These are phyloP conservation scores for Polypedilum pembai DNA, from an alignment of 1,140 invertebrate genomes.

Conservation along the genomic window DNA sequence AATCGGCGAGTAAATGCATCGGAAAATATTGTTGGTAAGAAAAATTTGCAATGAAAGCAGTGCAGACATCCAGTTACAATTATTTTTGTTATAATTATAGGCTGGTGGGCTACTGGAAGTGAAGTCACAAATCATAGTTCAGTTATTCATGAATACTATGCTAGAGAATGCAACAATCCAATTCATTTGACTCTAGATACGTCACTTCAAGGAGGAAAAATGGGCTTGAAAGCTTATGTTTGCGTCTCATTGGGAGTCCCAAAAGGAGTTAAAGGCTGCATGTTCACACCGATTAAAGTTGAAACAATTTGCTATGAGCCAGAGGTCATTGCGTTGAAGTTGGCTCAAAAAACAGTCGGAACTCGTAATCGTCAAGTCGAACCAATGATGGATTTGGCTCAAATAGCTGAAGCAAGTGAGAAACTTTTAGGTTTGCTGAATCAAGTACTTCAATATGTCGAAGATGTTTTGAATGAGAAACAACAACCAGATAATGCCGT, in stretches of 20 bases:
- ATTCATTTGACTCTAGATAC: constrained; percentile 93
- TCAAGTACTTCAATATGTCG: constrained; percentile 77
- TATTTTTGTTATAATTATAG: constrained; percentile 41
- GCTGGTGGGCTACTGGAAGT: constrained; percentile 95
- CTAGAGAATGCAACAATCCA: constrained; percentile 85
- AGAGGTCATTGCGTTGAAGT: constrained; percentile 73
- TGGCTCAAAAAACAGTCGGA: constrained; percentile 66
- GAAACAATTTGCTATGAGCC: constrained; percentile 81
- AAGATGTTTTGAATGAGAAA: constrained; percentile 72
- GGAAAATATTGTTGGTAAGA: constrained; percentile 74
- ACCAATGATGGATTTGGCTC: constrained; percentile 75
- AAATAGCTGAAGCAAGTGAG: constrained; percentile 72
- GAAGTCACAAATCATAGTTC: constrained; percentile 95
- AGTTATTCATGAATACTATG: constrained; percentile 95
- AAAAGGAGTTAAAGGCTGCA: constrained; percentile 83
- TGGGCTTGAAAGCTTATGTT: constrained; percentile 87
- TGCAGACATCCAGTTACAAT: constrained; percentile 30
- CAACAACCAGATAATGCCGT: constrained; percentile 68
- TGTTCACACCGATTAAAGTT: constrained; percentile 90
- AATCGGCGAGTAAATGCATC: constrained; percentile 85
- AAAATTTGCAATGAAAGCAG: constrained; percentile 27
- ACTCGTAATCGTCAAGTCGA: constrained; percentile 58
- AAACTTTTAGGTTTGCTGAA: constrained; percentile 71
- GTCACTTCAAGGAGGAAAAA: constrained; percentile 66
- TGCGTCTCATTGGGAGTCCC: constrained; percentile 76